phyloP scores from a whole-genome alignment of 2,113 vertebrate species.

The Lontra canadensis region DNA sequence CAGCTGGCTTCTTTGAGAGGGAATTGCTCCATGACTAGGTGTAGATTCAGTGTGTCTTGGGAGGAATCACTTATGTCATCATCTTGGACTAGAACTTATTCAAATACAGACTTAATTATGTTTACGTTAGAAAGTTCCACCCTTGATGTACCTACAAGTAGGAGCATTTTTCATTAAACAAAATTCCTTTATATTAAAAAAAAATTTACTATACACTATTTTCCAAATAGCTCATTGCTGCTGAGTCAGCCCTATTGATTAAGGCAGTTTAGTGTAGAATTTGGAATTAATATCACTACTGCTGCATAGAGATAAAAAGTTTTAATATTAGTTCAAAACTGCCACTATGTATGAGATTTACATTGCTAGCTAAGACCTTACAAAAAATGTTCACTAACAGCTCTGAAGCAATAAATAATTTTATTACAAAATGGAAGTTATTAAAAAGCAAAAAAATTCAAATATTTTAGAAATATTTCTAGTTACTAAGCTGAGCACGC shows the following conservation, averaged over 20 bases:
- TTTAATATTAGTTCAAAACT: neutral
- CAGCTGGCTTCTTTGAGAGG: neutral
- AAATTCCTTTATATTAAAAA: neutral
- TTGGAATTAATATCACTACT: constrained; percentile 38
- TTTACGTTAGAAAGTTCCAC: constrained; percentile 8
- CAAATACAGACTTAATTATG: neutral
- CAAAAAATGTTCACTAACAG: neutral
- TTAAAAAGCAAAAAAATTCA: constrained; percentile 28
- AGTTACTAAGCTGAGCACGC: constrained; percentile 5
- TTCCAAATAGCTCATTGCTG: neutral
- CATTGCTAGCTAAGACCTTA: neutral
- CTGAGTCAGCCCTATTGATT: neutral
- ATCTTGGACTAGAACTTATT: neutral
- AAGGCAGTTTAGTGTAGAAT: constrained; percentile 38
- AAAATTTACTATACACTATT: neutral
- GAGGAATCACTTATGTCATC: neutral
- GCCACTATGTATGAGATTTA: neutral
- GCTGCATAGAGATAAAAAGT: constrained; percentile 1
- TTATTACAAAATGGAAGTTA: constrained; percentile 40
- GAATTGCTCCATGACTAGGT: neutral
- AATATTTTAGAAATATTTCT: neutral
- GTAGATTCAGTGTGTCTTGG: neutral
- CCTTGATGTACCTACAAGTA: neutral
- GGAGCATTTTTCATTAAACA: constrained; percentile 39
- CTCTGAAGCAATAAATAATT: constrained; percentile 30